Evolutionary conservation across 64 coral and sea anemone genomes (phyloP).

Genomic region (Astreopora myriophthalma): DNA sequence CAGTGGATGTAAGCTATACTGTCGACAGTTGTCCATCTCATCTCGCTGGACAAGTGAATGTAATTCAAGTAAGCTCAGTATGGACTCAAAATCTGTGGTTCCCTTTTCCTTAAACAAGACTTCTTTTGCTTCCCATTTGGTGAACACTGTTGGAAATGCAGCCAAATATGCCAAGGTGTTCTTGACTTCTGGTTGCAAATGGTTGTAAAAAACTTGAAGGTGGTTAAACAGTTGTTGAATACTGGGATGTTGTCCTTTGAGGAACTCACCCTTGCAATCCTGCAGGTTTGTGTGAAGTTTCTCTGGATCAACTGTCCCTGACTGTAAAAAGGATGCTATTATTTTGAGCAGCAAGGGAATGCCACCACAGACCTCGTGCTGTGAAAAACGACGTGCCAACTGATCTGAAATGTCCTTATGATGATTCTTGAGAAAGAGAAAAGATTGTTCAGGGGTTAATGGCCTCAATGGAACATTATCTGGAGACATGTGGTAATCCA

Average conservation of each 20-base stretch:
- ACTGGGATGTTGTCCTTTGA: background rate
- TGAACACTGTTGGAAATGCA: conserved; percentile 49
- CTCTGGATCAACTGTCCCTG: background rate
- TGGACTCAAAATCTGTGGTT: background rate
- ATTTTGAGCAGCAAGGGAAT: conserved; percentile 42
- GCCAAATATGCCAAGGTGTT: background rate
- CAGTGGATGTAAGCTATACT: conserved; percentile 37
- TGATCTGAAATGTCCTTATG: background rate
- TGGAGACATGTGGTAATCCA: background rate
- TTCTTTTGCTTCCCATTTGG: background rate
- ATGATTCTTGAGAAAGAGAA: conserved; percentile 3
- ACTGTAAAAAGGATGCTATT: conserved; percentile 12
- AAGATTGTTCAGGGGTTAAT: background rate
- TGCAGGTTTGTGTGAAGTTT: conserved; percentile 15
- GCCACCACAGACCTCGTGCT: conserved; percentile 17
- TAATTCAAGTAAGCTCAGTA: background rate
- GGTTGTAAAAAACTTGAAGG: background rate
- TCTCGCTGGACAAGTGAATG: conserved; percentile 13
- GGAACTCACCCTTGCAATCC: background rate
- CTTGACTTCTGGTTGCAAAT: background rate
- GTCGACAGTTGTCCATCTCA: background rate
- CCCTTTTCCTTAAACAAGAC: background rate
- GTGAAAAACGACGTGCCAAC: background rate
- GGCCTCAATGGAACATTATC: background rate
- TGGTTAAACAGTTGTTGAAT: background rate